Percentiles rank a stretch among this genome's conserved stretches.
Evolutionary conservation across 2,888 invertebrate species (phyloP).

Genomic region (Lasioglossum figueresi): DNA sequence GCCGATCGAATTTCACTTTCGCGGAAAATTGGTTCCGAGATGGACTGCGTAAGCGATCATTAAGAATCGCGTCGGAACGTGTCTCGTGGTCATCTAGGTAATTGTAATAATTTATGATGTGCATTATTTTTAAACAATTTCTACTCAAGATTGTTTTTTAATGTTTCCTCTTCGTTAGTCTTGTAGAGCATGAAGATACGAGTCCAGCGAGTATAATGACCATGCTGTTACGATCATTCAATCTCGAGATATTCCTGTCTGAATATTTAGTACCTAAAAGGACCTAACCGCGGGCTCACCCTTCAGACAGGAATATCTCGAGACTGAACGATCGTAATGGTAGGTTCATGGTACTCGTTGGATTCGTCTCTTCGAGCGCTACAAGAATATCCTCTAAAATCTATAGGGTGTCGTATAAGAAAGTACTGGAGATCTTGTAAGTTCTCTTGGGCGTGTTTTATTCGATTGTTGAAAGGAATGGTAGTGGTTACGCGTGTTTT

Average conservation of each 20-base stretch:
- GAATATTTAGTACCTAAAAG: too few relatives aligned
- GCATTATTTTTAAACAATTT: background rate
- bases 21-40: slow-evolving; percentile 45
- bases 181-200: background rate
- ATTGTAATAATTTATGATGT: background rate
- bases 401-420: too few relatives aligned
- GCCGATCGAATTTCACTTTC: slow-evolving; percentile 49
- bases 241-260: background rate
- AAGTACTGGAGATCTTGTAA: background rate
- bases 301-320: too few relatives aligned
- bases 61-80: background rate
- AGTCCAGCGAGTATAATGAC: background rate
- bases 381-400: too few relatives aligned
- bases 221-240: background rate
- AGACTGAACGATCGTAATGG: background rate
- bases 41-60: background rate
- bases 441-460: background rate
- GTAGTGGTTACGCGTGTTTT: background rate
- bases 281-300: too few relatives aligned
- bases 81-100: background rate
- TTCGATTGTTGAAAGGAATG: background rate
- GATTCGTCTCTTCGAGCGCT: too few relatives aligned
- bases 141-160: background rate
- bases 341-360: background rate
- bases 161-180: background rate